These are phyloP conservation scores for Netelia virgata DNA, from an alignment of 2,888 invertebrate genomes.

Conservation along the genomic window DNA sequence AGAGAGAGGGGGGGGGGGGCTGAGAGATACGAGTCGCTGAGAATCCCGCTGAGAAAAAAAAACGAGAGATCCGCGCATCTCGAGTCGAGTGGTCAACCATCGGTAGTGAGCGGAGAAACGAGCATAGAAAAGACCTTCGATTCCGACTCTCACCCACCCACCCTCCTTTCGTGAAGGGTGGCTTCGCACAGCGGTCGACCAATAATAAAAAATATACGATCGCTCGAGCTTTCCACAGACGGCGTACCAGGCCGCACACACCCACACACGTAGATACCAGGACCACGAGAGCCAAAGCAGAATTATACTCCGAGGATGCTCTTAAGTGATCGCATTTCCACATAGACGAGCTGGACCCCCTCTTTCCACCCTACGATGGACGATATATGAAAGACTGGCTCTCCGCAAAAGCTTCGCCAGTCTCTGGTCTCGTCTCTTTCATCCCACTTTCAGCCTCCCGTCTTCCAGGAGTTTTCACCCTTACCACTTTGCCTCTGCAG, in stretches of 20 bases:
- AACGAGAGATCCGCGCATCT: slow-evolving; percentile 67
- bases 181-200: slow-evolving; percentile 76
- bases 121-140: slow-evolving; percentile 65
- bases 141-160: slow-evolving; percentile 54
- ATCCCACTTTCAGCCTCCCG: slow-evolving; percentile 12
- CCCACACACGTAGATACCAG: slow-evolving; percentile 66
- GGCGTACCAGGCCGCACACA: slow-evolving; percentile 72
- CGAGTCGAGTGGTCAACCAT: slow-evolving; percentile 83
- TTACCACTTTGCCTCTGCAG: slow-evolving; percentile 47
- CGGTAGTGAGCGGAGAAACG: slow-evolving; percentile 72
- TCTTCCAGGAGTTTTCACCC: too few relatives aligned
- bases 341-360: slow-evolving; percentile 83
- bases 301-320: slow-evolving; percentile 83
- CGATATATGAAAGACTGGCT: slow-evolving; percentile 83
- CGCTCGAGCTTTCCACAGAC: slow-evolving; percentile 73
- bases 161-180: slow-evolving; percentile 62
- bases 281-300: slow-evolving; percentile 73
- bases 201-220: slow-evolving; percentile 84
- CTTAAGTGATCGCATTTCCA: slow-evolving; percentile 85
- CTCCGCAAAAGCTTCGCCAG: slow-evolving; percentile 60
- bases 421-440: slow-evolving; percentile 13
- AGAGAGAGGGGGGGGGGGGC: slow-evolving; percentile 34
- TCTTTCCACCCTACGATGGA: slow-evolving; percentile 68
- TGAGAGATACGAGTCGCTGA: slow-evolving; percentile 21
- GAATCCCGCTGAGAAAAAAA: slow-evolving; percentile 54